phyloP scores from a whole-genome alignment of 2,113 vertebrate genomes.

The Lates calcarifer region DNA sequence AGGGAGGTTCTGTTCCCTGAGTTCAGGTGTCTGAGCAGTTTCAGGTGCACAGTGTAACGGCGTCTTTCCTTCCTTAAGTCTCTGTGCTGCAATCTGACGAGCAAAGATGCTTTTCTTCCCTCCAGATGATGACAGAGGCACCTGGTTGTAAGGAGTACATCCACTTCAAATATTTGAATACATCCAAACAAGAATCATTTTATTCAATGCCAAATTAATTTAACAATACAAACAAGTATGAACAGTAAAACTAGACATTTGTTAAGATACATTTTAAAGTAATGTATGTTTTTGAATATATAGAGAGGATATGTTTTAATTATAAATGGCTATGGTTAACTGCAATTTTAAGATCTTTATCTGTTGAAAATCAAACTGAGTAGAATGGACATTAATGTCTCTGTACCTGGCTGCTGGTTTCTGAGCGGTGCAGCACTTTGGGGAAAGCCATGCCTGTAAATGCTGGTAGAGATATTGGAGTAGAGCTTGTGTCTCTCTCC shows the following conservation, averaged over 20 bases:
- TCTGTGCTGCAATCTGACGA: constrained; percentile 91
- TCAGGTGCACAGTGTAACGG: constrained; percentile 30
- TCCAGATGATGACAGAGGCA: constrained; percentile 56
- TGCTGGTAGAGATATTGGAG: constrained; percentile 86
- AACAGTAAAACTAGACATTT: not conserved
- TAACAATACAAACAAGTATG: not conserved
- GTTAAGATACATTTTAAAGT: not conserved
- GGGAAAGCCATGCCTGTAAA: constrained; percentile 91
- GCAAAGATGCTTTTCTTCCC: constrained; percentile 95
- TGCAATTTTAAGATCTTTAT: not conserved
- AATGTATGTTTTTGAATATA: not conserved
- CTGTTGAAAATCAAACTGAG: not conserved
- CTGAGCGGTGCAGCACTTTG: constrained; percentile 89
- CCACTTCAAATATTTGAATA: not conserved
- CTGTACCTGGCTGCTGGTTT: constrained; percentile 87
- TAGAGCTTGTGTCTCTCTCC: constrained; percentile 92
- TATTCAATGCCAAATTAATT: not conserved
- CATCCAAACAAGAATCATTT: not conserved
- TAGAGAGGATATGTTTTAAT: not conserved
- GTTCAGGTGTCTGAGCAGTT: constrained; percentile 19
- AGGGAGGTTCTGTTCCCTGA: constrained; percentile 28
- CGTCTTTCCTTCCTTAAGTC: constrained; percentile 74
- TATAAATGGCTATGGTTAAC: not conserved
- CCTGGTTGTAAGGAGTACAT: constrained; percentile 32
- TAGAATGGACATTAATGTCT: not conserved